Evolutionary conservation across 2,113 vertebrate species (phyloP).

Genomic region (Gulo gulo): DNA sequence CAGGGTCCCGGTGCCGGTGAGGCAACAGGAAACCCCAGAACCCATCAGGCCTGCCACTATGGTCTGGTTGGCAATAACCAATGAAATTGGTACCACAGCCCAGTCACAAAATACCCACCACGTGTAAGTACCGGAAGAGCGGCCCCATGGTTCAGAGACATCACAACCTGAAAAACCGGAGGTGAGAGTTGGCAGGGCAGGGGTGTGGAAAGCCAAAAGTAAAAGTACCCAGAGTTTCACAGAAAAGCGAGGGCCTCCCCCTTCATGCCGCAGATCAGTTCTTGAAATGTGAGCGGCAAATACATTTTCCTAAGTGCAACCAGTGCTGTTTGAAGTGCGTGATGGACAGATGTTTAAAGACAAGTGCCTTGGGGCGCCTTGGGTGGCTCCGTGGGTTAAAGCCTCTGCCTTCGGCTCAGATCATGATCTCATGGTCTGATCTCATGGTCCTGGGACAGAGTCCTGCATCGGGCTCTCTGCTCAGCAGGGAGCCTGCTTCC

Average conservation of each 20-base stretch:
- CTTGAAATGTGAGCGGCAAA: not conserved
- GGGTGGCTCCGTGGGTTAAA: too few species aligned
- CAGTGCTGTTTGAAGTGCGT: not conserved
- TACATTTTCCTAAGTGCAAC: not conserved
- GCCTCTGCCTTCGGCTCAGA: too few species aligned
- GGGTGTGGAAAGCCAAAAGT: not conserved
- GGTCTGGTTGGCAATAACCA: slow-evolving; percentile 25
- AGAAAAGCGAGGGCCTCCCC: not conserved
- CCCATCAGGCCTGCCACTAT: not conserved
- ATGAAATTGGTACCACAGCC: not conserved
- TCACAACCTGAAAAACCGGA: not conserved
- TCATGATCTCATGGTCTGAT: too few species aligned
- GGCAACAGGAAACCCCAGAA: slow-evolving; percentile 71
- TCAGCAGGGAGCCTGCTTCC: too few species aligned
- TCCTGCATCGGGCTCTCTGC: too few species aligned
- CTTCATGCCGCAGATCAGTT: accelerated
- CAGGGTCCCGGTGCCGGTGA: not conserved
- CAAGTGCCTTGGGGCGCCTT: not conserved
- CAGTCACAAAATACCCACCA: not conserved
- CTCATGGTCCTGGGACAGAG: too few species aligned
- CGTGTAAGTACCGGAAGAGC: not conserved
- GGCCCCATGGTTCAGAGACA: not conserved
- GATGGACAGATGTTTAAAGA: not conserved
- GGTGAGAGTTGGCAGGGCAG: not conserved
- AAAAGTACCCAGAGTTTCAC: slow-evolving; percentile 41